phyloP scores from a whole-genome alignment of 2,888 invertebrate genomes.

The Parnassius apollo region DNA sequence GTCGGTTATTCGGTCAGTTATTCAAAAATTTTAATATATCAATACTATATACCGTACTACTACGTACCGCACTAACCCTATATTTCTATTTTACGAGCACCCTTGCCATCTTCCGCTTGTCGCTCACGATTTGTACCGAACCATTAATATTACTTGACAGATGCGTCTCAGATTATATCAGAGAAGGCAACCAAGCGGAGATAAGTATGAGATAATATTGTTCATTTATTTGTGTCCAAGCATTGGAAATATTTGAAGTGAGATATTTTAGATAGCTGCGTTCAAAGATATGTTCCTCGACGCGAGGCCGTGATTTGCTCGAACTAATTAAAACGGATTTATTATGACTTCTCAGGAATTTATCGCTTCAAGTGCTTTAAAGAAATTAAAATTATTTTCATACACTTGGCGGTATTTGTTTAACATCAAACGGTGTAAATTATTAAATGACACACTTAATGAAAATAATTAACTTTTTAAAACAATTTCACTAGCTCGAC shows the following conservation, averaged over 20 bases:
- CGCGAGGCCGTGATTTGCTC: conserved; percentile 25
- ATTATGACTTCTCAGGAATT: conserved; percentile 25
- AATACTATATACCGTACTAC: not conserved
- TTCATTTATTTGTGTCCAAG: conserved; percentile 36
- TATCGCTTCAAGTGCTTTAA: conserved; percentile 27
- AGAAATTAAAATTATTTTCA: conserved; percentile 7
- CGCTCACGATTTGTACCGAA: conserved; percentile 24
- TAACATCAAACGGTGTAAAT: no score
- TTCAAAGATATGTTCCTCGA: conserved; percentile 13
- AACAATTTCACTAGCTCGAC: no score
- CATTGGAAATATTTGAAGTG: conserved; percentile 28
- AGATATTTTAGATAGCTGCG: conserved; percentile 27
- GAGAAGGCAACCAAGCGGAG: conserved; percentile 31
- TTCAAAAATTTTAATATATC: no score
- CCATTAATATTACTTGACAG: conserved; percentile 40
- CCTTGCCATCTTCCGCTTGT: conserved; percentile 20
- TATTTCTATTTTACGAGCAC: conserved; percentile 20
- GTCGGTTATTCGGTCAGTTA: no score
- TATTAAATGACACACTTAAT: no score
- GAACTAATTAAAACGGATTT: conserved; percentile 32
- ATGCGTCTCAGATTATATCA: conserved; percentile 44
- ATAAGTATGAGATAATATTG: conserved; percentile 40
- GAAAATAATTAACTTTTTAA: no score
- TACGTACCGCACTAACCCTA: conserved; percentile 17
- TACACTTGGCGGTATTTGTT: no score